Conservation (phyloP, 1,140 invertebrate genomes). For the Caenorhabditis latens region DNA sequence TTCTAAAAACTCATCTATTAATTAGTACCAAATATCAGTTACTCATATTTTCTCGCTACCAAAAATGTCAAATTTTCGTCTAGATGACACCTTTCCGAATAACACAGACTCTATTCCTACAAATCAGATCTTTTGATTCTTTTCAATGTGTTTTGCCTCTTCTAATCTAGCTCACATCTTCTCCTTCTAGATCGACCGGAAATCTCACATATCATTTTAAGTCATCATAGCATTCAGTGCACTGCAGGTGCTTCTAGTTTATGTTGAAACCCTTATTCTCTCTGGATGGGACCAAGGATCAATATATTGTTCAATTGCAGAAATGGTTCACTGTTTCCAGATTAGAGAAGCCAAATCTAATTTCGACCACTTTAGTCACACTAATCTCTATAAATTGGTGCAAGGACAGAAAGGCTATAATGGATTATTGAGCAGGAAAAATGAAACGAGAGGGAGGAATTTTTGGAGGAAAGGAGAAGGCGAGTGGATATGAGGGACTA, state of each 20-base stretch:
- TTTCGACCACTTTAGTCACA: not conserved
- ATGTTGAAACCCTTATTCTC: not conserved
- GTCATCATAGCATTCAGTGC: not conserved
- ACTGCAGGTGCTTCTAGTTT: conserved; percentile 17
- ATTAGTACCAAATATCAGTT: too few species aligned
- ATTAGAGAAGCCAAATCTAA: conserved; percentile 47
- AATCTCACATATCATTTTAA: conserved; percentile 20
- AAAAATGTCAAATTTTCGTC: too few species aligned
- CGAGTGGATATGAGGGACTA: not conserved
- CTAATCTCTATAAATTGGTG: not conserved
- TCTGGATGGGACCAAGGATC: not conserved
- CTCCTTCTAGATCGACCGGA: not conserved
- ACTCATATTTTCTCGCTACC: too few species aligned
- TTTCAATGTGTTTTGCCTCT: not conserved
- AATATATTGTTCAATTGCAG: not conserved
- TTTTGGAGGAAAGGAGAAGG: not conserved
- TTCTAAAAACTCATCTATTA: too few species aligned
- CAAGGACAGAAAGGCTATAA: not conserved
- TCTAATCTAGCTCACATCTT: not conserved
- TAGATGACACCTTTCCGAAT: too few species aligned
- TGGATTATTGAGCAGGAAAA: conserved; percentile 49
- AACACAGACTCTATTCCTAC: not conserved
- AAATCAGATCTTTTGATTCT: not conserved
- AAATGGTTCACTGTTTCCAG: not conserved
- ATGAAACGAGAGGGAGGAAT: not conserved